Evolutionary conservation across 1,140 invertebrate genomes (phyloP).

Genomic region (Drosophila kurseongensis): DNA sequence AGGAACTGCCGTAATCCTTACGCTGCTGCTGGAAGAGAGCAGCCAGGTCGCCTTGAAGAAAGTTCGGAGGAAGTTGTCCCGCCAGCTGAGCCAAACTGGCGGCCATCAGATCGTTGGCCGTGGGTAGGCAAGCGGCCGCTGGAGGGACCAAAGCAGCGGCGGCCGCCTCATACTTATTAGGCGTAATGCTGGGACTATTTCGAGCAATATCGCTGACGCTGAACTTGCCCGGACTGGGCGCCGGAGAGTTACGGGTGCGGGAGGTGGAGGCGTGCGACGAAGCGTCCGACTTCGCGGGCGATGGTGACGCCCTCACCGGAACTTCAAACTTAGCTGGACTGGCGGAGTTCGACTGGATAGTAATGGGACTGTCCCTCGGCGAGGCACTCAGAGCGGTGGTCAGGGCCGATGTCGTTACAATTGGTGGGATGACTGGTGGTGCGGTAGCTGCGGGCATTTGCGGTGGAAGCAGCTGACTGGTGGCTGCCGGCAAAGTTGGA

Average conservation of each 20-base stretch:
- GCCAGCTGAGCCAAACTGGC: slow-evolving; percentile 79
- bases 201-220: slow-evolving; percentile 78
- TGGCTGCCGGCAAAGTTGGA: slow-evolving; percentile 30
- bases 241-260: slow-evolving; percentile 76
- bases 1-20: slow-evolving; percentile 79
- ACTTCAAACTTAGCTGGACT: slow-evolving; percentile 84
- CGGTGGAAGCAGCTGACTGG: slow-evolving; percentile 32
- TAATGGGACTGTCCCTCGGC: slow-evolving; percentile 81
- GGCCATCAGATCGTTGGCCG: slow-evolving; percentile 80
- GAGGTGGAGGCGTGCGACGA: slow-evolving; percentile 67
- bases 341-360: slow-evolving; percentile 78
- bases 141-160: slow-evolving; percentile 47
- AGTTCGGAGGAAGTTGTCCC: slow-evolving; percentile 76
- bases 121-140: slow-evolving; percentile 61
- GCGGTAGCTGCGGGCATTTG: slow-evolving; percentile 13
- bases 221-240: slow-evolving; percentile 80
- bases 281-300: slow-evolving; percentile 82
- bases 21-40: slow-evolving; percentile 73
- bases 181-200: slow-evolving; percentile 81
- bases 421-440: slow-evolving; percentile 22
- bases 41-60: slow-evolving; percentile 71
- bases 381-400: slow-evolving; percentile 45
- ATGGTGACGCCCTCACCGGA: slow-evolving; percentile 77
- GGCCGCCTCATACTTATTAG: slow-evolving; percentile 69
- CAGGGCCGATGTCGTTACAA: slow-evolving; percentile 26